Base-by-base conservation (phyloP, 2,888 invertebrate genomes). In the Xanthorhoe designata region DNA sequence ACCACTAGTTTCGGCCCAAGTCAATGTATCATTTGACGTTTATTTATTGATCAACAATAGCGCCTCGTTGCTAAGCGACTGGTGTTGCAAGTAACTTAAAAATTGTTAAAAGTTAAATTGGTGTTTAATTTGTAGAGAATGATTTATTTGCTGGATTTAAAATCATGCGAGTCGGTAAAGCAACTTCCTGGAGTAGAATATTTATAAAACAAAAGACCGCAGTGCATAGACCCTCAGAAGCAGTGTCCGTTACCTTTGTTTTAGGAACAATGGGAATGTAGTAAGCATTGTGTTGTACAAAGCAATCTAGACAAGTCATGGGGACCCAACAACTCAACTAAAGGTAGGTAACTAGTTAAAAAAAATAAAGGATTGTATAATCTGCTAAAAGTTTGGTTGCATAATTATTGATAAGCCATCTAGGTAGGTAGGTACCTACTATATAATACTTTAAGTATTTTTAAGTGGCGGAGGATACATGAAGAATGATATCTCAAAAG, bases 41-140 rank as follows among this genome's bases (percentile, higher is more conserved):
- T 51, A 54, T 56, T 68, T 76, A 75, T 74, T 74, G 71, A 76
- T 73, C 61, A 73, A 72, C 66, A 62, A 50, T 54, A 71, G 15
- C 49, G 19, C 45, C 49, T 2, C 35, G 80, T 82, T 79, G 81
- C 82, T 78, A 70, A 58, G 81, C 78, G 74, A 82, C 79, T 13
- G 60, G 70, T 66, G 59, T 72, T 60, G 64, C 70, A 57, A 69
- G 61, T 9, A 29, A 51, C 17, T 9, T 63, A 66, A 69, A 53
- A n/a, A n/a, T n/a, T n/a, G n/a, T n/a, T n/a, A n/a, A n/a, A n/a
- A n/a, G n/a, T n/a, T n/a, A n/a, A n/a, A n/a, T n/a, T n/a, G n/a
- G n/a, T n/a, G n/a, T n/a, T n/a, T n/a, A n/a, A n/a, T n/a, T n/a
- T n/a, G n/a, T 45, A n/a, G 7, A 7, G 0, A 47, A 6, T 47